Conservation (phyloP, 2,888 invertebrate species). For the Harpalus rufipes region DNA sequence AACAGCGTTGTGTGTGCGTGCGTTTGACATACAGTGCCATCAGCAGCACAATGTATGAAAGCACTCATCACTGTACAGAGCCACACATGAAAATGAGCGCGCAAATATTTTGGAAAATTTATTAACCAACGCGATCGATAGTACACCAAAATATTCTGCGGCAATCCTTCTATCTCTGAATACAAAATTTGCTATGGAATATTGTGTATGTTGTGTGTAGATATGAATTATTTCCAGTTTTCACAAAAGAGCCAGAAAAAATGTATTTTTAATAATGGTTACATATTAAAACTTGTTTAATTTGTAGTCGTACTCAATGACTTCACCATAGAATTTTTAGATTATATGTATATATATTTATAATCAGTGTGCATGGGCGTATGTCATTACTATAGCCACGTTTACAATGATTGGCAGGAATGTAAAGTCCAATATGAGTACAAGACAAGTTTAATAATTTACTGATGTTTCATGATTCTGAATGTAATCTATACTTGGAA, state of each 20-base stretch:
- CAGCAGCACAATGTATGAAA: slow-evolving; percentile 23
- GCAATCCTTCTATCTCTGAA: slow-evolving; percentile 8
- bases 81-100: slow-evolving; percentile 42
- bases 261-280: not conserved
- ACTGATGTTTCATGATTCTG: no score
- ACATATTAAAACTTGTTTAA: no score
- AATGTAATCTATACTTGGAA: no score
- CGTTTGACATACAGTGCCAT: slow-evolving; percentile 22
- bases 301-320: no score
- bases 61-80: slow-evolving; percentile 16
- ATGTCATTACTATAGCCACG: no score
- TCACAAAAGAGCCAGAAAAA: not conserved
- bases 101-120: slow-evolving; percentile 49
- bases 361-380: no score
- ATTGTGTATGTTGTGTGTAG: not conserved
- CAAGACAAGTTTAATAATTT: no score
- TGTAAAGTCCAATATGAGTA: no score
- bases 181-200: not conserved
- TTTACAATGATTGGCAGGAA: no score
- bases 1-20: not conserved
- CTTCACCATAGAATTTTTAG: no score
- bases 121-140: slow-evolving; percentile 47
- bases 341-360: no score
- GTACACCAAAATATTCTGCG: slow-evolving; percentile 25
- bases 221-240: not conserved